Evolutionary conservation across 2,888 invertebrate species (phyloP).

Genomic region (Mythimna pallens): DNA sequence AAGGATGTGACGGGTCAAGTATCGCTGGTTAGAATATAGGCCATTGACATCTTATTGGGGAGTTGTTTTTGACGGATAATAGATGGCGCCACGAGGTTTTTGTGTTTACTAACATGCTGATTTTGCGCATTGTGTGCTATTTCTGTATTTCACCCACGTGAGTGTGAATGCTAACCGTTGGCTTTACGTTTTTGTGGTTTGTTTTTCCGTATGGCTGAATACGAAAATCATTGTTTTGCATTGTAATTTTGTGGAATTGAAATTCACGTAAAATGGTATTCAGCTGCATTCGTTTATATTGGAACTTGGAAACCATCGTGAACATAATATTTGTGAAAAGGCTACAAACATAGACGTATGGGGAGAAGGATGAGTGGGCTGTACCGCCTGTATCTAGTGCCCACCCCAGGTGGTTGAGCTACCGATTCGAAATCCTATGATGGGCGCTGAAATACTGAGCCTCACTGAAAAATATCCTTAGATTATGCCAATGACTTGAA

Average conservation of each 20-base stretch:
- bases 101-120: conserved; percentile 65
- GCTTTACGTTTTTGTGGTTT: conserved; percentile 13
- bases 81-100: conserved; percentile 65
- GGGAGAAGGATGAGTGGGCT: too few relatives aligned
- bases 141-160: conserved; percentile 27
- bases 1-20: conserved; percentile 25
- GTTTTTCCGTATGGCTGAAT: conserved; percentile 21
- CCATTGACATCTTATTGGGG: conserved; percentile 58
- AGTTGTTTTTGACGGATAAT: conserved; percentile 37
- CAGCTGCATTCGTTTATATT: too few relatives aligned
- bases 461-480: too few relatives aligned
- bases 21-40: conserved; percentile 52
- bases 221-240: conserved; percentile 5
- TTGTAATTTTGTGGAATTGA: neutral
- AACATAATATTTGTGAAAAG: neutral
- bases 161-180: conserved; percentile 1
- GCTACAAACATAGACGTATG: too few relatives aligned
- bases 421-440: too few relatives aligned
- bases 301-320: too few relatives aligned
- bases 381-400: too few relatives aligned
- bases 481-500: too few relatives aligned
- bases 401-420: too few relatives aligned
- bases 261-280: too few relatives aligned
- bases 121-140: conserved; percentile 53
- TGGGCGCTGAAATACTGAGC: too few relatives aligned